Percentiles rank a stretch among this genome's conserved stretches.
Evolutionary conservation across 1,140 invertebrate species (phyloP).

Genomic region (Lordiphosa stackelbergi): DNA sequence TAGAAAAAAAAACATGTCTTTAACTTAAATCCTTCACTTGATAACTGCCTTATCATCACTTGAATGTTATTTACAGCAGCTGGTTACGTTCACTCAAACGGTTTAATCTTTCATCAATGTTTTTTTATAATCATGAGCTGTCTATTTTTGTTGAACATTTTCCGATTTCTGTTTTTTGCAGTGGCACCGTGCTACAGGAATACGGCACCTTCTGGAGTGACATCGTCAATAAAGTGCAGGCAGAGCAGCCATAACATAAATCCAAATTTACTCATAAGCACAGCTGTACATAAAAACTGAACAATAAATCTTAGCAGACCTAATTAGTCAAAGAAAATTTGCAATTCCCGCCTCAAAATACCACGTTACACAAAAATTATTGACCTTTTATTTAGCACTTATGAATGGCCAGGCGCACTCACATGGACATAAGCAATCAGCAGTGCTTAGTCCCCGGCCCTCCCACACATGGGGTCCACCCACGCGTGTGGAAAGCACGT

Average conservation of each 20-base stretch:
- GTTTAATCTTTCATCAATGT: conserved; percentile 10
- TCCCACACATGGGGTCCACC: conserved; percentile 2
- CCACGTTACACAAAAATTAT: conserved; percentile 52
- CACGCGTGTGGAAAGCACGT: conserved; percentile 16
- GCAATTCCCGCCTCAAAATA: conserved; percentile 21
- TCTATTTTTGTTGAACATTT: conserved; percentile 1
- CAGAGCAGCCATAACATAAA: conserved; percentile 37
- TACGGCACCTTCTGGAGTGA: conserved; percentile 86
- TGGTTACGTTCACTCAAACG: conserved; percentile 32
- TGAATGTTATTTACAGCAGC: conserved; percentile 38
- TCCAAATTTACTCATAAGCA: conserved; percentile 21
- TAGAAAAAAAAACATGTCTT: not conserved
- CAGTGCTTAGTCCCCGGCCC: not conserved
- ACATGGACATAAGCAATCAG: not conserved
- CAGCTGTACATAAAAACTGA: conserved; percentile 29
- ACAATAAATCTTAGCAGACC: conserved; percentile 54
- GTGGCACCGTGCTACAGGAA: conserved; percentile 84
- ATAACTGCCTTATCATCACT: conserved; percentile 44
- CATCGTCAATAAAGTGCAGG: conserved; percentile 74
- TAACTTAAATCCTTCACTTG: not conserved
- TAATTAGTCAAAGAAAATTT: conserved; percentile 52
- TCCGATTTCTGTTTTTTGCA: conserved; percentile 78
- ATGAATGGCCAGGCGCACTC: conserved; percentile 52
- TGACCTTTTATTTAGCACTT: conserved; percentile 51
- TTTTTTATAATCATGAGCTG: conserved; percentile 9